These are phyloP conservation scores for Elmis aenea DNA, from an alignment of 2,888 invertebrate genomes.

Conservation along the genomic window DNA sequence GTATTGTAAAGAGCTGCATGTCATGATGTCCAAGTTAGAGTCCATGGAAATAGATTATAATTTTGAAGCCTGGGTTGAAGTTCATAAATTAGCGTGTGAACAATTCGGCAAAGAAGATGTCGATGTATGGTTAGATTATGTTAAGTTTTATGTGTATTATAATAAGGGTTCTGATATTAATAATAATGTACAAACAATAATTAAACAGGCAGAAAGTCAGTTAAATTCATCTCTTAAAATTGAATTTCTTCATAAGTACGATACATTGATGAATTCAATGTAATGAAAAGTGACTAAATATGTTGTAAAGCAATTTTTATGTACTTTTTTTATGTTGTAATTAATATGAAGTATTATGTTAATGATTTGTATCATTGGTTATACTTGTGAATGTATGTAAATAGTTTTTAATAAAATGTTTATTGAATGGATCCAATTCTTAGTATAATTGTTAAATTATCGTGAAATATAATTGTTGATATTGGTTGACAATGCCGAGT, in stretches of 20 bases:
- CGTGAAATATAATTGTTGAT: too few species aligned
- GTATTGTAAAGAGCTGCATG: conserved; percentile 37
- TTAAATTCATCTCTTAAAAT: conserved; percentile 3
- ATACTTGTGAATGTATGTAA: too few species aligned
- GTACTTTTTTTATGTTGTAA: too few species aligned
- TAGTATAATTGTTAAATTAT: too few species aligned
- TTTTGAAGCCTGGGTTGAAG: conserved; percentile 52
- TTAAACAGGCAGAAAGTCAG: conserved; percentile 2
- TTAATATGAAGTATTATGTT: too few species aligned
- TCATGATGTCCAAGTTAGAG: conserved; percentile 50
- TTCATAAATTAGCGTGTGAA: conserved; percentile 57
- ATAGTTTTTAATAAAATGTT: too few species aligned
- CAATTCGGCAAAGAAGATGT: conserved; percentile 63
- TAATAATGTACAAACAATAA: conserved; percentile 6
- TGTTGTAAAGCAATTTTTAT: too few species aligned
- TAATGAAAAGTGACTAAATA: too few species aligned
- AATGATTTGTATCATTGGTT: too few species aligned
- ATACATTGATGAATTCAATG: conserved; percentile 1
- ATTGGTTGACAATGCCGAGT: too few species aligned
- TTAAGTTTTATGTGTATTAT: conserved; percentile 62
- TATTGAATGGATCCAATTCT: too few species aligned
- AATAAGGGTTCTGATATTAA: conserved; percentile 38
- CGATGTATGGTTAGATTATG: conserved; percentile 69
- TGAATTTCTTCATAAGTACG: conserved; percentile 7
- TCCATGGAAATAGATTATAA: conserved; percentile 48